Evolutionary conservation across 2,797 vertebrate genomes (phyloP).

Genomic region (Megaceryle alcyon): DNA sequence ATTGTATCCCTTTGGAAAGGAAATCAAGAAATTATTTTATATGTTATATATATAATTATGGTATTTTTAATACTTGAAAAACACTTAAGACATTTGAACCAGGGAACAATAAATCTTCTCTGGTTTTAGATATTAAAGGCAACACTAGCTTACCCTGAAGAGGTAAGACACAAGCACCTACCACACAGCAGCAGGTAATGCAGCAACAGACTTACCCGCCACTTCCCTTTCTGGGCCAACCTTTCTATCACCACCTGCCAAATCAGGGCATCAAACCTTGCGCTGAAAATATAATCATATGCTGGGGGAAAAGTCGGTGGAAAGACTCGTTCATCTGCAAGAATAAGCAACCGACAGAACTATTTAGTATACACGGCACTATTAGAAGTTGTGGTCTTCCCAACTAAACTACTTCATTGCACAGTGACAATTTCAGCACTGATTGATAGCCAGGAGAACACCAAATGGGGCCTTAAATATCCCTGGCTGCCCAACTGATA

Average conservation of each 20-base stretch:
- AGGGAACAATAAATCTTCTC: not conserved
- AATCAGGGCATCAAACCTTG: conserved; percentile 40
- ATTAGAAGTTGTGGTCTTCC: not conserved
- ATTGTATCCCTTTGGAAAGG: rapidly evolving
- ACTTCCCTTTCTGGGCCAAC: conserved; percentile 76
- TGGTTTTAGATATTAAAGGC: not conserved
- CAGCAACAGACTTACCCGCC: conserved; percentile 71
- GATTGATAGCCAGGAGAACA: not conserved
- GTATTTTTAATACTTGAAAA: too few species aligned
- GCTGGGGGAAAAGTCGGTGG: conserved; percentile 24
- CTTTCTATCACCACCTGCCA: conserved; percentile 81
- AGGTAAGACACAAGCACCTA: not conserved
- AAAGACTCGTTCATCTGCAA: conserved; percentile 31
- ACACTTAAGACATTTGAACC: not conserved
- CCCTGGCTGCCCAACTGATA: not conserved
- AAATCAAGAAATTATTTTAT: not conserved
- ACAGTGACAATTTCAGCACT: not conserved
- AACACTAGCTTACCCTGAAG: not conserved
- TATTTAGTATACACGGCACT: not conserved
- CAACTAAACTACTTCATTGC: not conserved
- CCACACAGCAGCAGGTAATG: rapidly evolving
- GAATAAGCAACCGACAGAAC: not conserved
- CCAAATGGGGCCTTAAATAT: not conserved
- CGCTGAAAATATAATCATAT: conserved; percentile 57
- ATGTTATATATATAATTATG: too few species aligned